Evolutionary conservation across 92 coral and sea anemone species (phyloP).

Genomic region (Epizoanthus illoricatus): DNA sequence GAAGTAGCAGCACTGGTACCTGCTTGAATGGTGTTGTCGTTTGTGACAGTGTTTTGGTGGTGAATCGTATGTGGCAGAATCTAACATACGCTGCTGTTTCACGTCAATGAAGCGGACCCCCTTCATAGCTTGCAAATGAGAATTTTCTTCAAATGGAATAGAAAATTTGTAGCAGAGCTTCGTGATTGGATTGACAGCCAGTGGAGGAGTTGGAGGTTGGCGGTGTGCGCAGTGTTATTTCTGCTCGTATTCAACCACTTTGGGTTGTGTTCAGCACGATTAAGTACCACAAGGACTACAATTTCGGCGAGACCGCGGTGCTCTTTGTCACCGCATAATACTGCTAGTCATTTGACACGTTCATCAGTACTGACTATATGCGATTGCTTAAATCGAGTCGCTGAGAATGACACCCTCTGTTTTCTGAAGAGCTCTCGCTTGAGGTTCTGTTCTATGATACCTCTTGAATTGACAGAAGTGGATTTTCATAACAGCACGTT

Average conservation of each 20-base stretch:
- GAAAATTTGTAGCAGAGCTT: slow-evolving; percentile 42
- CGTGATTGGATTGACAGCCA: slow-evolving; percentile 21
- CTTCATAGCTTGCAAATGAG: slow-evolving; percentile 37
- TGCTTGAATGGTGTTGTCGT: slow-evolving; percentile 16
- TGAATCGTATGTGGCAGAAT: slow-evolving; percentile 32
- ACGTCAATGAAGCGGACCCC: slow-evolving; percentile 23
- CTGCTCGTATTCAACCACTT: slow-evolving; percentile 8
- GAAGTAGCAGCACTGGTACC: slow-evolving; percentile 4
- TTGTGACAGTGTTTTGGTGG: background rate
- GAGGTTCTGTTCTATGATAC: slow-evolving; percentile 25
- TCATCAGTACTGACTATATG: slow-evolving; percentile 14
- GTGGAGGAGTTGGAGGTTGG: slow-evolving; percentile 14
- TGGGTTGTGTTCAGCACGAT: slow-evolving; percentile 28
- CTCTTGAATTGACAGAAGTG: slow-evolving; percentile 23
- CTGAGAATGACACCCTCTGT: slow-evolving; percentile 10
- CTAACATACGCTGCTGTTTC: background rate
- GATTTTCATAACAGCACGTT: slow-evolving; percentile 25
- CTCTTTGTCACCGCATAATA: slow-evolving; percentile 14
- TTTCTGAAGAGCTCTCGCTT: slow-evolving; percentile 12
- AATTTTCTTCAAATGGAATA: slow-evolving; percentile 42
- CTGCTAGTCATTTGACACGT: background rate
- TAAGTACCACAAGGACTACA: background rate
- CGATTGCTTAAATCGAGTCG: slow-evolving; percentile 9
- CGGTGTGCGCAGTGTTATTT: background rate
- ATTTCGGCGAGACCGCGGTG: background rate